Percentiles rank a stretch among this genome's conserved stretches.
Conservation (phyloP, 2,797 vertebrate species). For the Chaunax sp. region DNA sequence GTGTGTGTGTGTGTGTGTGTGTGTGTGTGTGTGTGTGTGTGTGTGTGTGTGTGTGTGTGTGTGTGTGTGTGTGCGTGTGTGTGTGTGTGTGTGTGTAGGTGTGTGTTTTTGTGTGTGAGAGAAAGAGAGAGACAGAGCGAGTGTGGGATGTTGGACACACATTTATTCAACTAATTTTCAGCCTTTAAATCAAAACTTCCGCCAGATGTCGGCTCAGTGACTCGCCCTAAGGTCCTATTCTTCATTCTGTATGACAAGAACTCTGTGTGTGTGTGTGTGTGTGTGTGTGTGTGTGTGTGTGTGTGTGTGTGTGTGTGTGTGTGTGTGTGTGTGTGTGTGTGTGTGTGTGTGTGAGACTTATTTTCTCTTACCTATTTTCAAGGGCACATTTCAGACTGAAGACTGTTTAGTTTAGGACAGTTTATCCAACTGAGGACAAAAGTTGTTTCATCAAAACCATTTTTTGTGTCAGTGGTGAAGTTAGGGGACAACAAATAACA, state of each 20-base stretch:
- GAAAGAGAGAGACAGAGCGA: neutral
- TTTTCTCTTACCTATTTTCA: too few relatives aligned
- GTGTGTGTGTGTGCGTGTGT: too few relatives aligned
- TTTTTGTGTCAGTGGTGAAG: too few relatives aligned
- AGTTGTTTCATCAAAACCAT: too few relatives aligned
- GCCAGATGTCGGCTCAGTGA: conserved; percentile 60
- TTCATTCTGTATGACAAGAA: conserved; percentile 61
- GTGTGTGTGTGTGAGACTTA: too few relatives aligned
- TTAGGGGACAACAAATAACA: too few relatives aligned
- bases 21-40: too few relatives aligned
- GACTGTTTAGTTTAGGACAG: too few relatives aligned
- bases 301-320: conserved; percentile 2
- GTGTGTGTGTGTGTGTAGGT: conserved; percentile 4
- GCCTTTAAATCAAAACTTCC: conserved; percentile 78
- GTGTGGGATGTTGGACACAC: conserved; percentile 29
- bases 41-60: too few relatives aligned
- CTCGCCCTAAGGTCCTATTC: conserved; percentile 60
- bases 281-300: conserved; percentile 10
- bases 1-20: too few relatives aligned
- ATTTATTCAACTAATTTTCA: conserved; percentile 70
- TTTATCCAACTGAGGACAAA: too few relatives aligned
- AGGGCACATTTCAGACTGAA: too few relatives aligned
- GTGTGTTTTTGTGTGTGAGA: neutral
- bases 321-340: conserved; percentile 1
- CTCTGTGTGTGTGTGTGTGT: conserved; percentile 19